These are phyloP conservation scores for Miichthys miiuy DNA, from an alignment of 2,797 vertebrate genomes.

Conservation along the genomic window DNA sequence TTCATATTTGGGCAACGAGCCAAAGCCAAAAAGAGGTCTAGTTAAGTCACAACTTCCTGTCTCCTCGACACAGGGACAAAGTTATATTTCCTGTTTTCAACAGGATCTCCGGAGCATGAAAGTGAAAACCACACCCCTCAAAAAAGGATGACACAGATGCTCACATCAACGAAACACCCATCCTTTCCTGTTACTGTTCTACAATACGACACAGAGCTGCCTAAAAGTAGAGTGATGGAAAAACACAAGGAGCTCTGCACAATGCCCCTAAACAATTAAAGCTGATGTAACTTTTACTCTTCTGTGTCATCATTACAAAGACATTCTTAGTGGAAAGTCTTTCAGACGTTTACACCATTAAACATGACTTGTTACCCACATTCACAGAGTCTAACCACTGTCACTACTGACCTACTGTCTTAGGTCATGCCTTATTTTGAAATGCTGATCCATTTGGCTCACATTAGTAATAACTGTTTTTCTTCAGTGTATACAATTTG, in stretches of 20 bases:
- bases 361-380: background rate
- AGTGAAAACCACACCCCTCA: slow-evolving; percentile 32
- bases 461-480: background rate
- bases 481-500: background rate
- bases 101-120: slow-evolving; percentile 58
- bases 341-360: background rate
- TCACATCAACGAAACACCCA: slow-evolving; percentile 14
- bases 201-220: background rate
- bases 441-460: background rate
- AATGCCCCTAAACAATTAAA: background rate
- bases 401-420: background rate
- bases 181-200: background rate
- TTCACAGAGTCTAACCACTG: background rate
- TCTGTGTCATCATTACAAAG: background rate
- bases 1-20: slow-evolving; percentile 5
- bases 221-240: background rate
- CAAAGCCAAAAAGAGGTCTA: slow-evolving; percentile 12
- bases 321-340: background rate
- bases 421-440: background rate
- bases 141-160: slow-evolving; percentile 22
- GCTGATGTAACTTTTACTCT: too few relatives aligned
- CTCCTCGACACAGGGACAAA: slow-evolving; percentile 46
- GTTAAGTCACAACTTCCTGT: slow-evolving; percentile 61
- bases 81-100: slow-evolving; percentile 74
- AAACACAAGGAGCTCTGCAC: too few relatives aligned